Percentiles rank a stretch among this genome's conserved stretches.
phyloP scores from a whole-genome alignment of 2,797 vertebrate species.

The Limosa lapponica region DNA sequence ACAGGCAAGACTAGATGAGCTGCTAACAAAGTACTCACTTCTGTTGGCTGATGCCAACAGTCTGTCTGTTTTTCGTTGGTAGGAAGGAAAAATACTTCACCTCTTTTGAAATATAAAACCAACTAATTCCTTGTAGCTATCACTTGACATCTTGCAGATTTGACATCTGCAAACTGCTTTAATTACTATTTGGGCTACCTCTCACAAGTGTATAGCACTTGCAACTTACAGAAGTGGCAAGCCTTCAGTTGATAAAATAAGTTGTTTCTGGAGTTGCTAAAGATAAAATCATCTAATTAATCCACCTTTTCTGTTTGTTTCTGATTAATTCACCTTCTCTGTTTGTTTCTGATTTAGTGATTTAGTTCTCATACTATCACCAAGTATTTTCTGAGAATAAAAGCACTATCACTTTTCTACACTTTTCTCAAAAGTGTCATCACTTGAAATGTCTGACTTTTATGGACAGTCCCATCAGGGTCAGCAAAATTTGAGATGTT shows the following conservation, averaged over 20 bases:
- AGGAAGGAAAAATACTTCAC: background rate
- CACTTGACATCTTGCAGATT: background rate
- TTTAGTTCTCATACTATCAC: background rate
- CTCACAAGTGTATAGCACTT: background rate
- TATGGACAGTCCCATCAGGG: background rate
- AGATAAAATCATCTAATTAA: background rate
- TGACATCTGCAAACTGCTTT: conserved; percentile 21
- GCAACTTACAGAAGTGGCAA: background rate
- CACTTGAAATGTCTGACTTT: background rate
- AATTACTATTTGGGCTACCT: conserved; percentile 24
- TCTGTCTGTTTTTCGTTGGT: background rate
- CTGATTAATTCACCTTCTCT: background rate
- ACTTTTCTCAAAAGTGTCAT: background rate
- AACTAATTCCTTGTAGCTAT: background rate
- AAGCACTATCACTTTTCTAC: background rate
- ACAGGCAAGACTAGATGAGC: background rate
- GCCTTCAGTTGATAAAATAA: background rate
- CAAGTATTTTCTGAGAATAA: background rate
- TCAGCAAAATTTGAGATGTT: background rate
- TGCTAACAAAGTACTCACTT: background rate
- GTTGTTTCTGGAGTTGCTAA: background rate
- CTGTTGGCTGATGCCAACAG: background rate
- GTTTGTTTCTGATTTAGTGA: background rate
- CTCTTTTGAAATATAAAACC: background rate
- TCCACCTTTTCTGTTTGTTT: background rate